Percentiles rank a stretch among this genome's conserved stretches.
Conservation (phyloP, 2,888 invertebrate genomes). For the Perizoma affinitatum region DNA sequence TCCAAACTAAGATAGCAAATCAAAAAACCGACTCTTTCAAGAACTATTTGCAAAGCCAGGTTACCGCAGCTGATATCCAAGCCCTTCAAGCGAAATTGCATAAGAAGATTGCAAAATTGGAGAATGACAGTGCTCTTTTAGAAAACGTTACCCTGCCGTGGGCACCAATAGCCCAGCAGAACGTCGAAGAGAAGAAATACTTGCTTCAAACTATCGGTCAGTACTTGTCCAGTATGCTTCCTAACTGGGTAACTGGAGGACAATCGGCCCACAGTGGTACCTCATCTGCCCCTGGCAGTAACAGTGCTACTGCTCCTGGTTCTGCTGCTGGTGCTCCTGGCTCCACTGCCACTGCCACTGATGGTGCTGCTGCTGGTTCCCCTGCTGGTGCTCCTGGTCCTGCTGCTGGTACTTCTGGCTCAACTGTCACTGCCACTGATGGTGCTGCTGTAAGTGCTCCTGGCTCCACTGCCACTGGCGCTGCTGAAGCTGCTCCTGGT, state of each 20-base stretch:
- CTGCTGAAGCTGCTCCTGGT: conserved; percentile 4
- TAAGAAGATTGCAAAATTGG: conserved; percentile 63
- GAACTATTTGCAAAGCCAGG: conserved; percentile 58
- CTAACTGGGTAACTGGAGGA: conserved; percentile 59
- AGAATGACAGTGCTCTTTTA: conserved; percentile 64
- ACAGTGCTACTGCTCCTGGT: conserved; percentile 2
- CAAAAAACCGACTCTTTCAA: conserved; percentile 55
- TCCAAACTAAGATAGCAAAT: conserved; percentile 60
- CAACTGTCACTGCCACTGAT: neutral
- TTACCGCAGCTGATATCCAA: conserved; percentile 62
- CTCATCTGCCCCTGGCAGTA: conserved; percentile 3
- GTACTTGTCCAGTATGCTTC: conserved; percentile 62
- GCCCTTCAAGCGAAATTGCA: conserved; percentile 59
- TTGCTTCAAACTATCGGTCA: conserved; percentile 62
- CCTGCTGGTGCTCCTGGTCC: conserved; percentile 3
- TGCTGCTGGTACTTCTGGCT: conserved; percentile 3
- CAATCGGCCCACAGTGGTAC: conserved; percentile 25
- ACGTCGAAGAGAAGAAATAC: conserved; percentile 61
- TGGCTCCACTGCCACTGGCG: neutral
- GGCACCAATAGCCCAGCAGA: conserved; percentile 55
- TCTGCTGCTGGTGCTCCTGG: conserved; percentile 6
- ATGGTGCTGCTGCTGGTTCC: conserved; percentile 6
- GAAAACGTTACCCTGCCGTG: conserved; percentile 60
- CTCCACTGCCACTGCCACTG: conserved; percentile 2
- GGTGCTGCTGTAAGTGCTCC: neutral